A percentile compares a stretch with the other conserved stretches of the same genome.
Conservation (phyloP, 1,140 invertebrate species). For the Triops longicaudatus region DNA sequence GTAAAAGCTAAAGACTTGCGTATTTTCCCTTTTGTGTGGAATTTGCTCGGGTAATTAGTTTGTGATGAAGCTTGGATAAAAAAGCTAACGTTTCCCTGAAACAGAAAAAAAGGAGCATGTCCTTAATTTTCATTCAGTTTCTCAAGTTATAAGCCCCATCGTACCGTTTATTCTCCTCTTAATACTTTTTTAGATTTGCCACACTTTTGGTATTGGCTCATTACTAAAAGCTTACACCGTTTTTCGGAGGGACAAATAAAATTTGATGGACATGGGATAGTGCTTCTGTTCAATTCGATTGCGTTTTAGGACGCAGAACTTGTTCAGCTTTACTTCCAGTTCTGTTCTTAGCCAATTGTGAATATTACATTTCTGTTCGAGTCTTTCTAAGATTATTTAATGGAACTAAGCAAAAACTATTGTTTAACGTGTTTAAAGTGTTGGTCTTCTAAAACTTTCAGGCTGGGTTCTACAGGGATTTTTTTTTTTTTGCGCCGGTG, state of each 20-base stretch:
- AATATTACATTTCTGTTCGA: too few species aligned
- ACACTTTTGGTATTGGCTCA: neutral
- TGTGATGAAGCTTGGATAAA: conserved; percentile 7
- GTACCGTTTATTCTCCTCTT: neutral
- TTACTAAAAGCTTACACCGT: neutral
- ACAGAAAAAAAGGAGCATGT: neutral
- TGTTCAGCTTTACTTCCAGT: too few species aligned
- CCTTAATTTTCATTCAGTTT: neutral
- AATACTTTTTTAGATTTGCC: neutral
- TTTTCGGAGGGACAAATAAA: neutral
- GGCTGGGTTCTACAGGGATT: too few species aligned
- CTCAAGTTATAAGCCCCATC: neutral
- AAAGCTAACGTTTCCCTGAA: neutral
- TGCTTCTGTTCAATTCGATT: neutral
- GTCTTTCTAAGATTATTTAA: too few species aligned
- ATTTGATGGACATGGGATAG: neutral
- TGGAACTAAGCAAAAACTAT: too few species aligned
- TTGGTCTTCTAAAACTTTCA: too few species aligned
- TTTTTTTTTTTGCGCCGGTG: too few species aligned
- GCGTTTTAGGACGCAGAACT: neutral
- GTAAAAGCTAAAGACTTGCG: conserved; percentile 12
- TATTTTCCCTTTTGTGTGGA: conserved; percentile 8
- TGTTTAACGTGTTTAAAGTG: too few species aligned
- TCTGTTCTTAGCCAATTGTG: too few species aligned
- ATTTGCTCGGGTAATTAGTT: conserved; percentile 7